A percentile compares a stretch with the other conserved stretches of the same genome.
Conservation (phyloP, 2,888 invertebrate species). For the Acrobasis suavella region DNA sequence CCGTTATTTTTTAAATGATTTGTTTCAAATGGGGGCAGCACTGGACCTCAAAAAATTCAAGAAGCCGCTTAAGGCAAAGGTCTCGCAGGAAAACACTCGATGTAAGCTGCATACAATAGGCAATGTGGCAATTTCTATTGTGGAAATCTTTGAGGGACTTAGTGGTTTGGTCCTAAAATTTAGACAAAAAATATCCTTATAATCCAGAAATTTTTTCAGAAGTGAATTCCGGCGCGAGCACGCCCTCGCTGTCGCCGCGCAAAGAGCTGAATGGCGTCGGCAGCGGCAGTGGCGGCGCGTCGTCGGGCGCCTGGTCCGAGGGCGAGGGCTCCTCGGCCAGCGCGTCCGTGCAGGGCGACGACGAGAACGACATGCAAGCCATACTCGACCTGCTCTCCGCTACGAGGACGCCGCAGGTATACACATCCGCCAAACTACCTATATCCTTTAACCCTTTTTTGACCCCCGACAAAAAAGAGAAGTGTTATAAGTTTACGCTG, state of each 20-base stretch:
- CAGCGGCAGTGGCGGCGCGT: slow-evolving; percentile 80
- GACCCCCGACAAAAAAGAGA: no score
- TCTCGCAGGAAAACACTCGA: no score
- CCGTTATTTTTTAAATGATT: no score
- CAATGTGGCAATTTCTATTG: no score
- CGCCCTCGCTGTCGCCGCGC: slow-evolving; percentile 86
- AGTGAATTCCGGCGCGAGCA: slow-evolving; percentile 75
- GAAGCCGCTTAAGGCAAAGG: no score
- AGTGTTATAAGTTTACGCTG: no score
- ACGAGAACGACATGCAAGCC: slow-evolving; percentile 86
- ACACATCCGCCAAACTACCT: neutral
- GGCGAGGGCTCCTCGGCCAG: slow-evolving; percentile 89
- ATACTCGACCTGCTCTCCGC: slow-evolving; percentile 88
- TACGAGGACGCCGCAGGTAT: slow-evolving; percentile 88
- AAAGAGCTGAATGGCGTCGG: slow-evolving; percentile 84
- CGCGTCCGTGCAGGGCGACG: slow-evolving; percentile 87
- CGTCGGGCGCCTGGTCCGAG: slow-evolving; percentile 88
- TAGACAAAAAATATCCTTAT: neutral
- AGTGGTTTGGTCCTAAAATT: neutral
- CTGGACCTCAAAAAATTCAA: no score
- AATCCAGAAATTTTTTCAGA: slow-evolving; percentile 44
- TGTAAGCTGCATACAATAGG: no score
- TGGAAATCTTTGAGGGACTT: no score
- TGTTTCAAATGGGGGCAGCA: no score
- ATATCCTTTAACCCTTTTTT: no score